These are phyloP conservation scores for Haliclystus octoradiatus DNA, from an alignment of 30 jellyfish, hydroid and myxozoan genomes.

Conservation along the genomic window DNA sequence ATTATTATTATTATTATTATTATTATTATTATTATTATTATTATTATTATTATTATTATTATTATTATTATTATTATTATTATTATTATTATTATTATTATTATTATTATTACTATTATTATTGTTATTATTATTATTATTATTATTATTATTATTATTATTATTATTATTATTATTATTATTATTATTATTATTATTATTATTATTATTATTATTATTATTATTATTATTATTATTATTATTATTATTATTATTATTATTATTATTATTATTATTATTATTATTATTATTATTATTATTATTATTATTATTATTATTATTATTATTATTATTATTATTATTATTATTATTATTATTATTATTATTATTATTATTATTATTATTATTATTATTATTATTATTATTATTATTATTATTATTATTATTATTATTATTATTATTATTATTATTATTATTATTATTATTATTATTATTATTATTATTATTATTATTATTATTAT, in stretches of 20 bases:
- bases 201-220: neutral
- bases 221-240: neutral
- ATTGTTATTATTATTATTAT: neutral
- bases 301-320: too few relatives aligned
- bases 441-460: too few relatives aligned
- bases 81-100: neutral
- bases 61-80: neutral
- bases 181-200: neutral
- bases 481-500: too few relatives aligned
- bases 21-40: neutral
- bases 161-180: neutral
- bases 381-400: too few relatives aligned
- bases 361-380: too few relatives aligned
- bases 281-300: too few relatives aligned
- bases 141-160: neutral
- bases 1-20: neutral
- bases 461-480: too few relatives aligned
- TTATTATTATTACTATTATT: neutral
- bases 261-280: too few relatives aligned
- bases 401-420: too few relatives aligned
- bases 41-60: neutral
- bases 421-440: too few relatives aligned
- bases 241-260: neutral
- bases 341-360: too few relatives aligned
- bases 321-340: too few relatives aligned